Conservation (phyloP, 2,797 vertebrate genomes). For the Onychomys arenicola region DNA sequence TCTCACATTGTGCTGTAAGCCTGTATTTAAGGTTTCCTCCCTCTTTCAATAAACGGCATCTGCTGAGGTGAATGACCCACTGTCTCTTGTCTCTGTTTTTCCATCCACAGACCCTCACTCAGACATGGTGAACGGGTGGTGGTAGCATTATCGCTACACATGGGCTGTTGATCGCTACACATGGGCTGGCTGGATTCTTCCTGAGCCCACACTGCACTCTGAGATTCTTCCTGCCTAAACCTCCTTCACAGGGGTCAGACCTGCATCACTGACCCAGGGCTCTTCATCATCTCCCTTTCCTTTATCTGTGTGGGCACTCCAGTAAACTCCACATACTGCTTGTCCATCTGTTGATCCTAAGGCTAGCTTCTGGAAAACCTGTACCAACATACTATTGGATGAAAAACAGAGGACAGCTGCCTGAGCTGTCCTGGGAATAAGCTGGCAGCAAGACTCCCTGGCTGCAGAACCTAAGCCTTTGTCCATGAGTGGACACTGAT, state of each 20-base stretch:
- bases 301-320: neutral
- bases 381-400: neutral
- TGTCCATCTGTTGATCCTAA: neutral
- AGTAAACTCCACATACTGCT: neutral
- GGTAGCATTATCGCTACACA: no score
- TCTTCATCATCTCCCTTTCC: neutral
- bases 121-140: no score
- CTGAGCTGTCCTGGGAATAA: neutral
- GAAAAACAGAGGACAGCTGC: neutral
- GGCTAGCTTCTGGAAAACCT: slow-evolving; percentile 40
- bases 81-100: no score
- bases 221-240: neutral
- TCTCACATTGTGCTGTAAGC: no score
- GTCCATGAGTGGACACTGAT: neutral
- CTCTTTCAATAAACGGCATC: no score
- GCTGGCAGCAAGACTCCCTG: neutral
- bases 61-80: no score
- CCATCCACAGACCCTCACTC: no score
- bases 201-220: neutral
- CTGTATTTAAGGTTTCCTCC: no score
- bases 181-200: neutral
- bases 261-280: neutral
- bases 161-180: neutral
- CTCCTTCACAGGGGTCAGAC: neutral
- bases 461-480: neutral